Percentiles rank a stretch among this genome's conserved stretches.
Conservation (phyloP, 1,140 invertebrate species). For the Dermatophagoides farinae region DNA sequence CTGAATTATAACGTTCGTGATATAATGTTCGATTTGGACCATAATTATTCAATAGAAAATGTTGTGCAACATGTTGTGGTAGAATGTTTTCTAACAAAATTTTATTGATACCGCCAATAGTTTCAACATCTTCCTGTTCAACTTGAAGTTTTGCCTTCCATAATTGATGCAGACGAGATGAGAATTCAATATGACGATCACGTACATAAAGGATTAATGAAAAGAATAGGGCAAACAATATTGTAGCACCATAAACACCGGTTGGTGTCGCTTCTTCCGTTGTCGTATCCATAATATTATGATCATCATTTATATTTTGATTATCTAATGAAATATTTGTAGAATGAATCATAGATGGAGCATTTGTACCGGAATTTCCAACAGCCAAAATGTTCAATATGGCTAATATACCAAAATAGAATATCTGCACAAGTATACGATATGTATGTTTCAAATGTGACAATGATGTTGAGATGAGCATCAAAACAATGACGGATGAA, state of each 20-base stretch:
- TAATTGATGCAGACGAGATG: conserved; percentile 63
- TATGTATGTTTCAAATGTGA: not conserved
- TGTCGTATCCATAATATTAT: not conserved
- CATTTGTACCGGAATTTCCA: not conserved
- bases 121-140: conserved; percentile 82
- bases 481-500: not conserved
- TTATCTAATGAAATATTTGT: no score
- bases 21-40: not conserved
- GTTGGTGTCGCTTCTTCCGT: no score
- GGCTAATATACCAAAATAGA: not conserved
- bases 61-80: conserved; percentile 80
- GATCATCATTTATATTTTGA: no score
- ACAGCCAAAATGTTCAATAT: not conserved
- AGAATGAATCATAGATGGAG: not conserved
- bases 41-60: conserved; percentile 42
- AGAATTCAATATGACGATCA: conserved; percentile 60
- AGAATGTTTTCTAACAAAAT: conserved; percentile 84
- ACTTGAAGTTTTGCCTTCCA: conserved; percentile 77
- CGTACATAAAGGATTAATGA: conserved; percentile 37
- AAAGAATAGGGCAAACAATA: conserved; percentile 10
- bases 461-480: not conserved
- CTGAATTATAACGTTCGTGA: conserved; percentile 45
- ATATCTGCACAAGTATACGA: not conserved
- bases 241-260: not conserved
- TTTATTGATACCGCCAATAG: conserved; percentile 83